Evolutionary conservation across 2,113 vertebrate genomes (phyloP), one percentile per base, ranked within the genome.

Genomic region (Brachirus orientalis): DNA sequence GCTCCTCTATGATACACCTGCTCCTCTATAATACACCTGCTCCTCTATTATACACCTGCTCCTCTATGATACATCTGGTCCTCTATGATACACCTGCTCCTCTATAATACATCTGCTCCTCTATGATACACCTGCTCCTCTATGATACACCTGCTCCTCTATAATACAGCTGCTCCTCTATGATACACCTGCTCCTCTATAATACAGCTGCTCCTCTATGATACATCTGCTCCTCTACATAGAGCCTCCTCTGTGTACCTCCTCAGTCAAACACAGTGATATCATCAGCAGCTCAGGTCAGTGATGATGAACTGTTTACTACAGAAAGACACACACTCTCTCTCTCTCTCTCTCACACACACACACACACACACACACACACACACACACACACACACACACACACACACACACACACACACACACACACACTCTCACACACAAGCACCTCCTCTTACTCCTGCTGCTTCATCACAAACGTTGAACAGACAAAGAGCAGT

Each of bases 401-500:
- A 28, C 22, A 28, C 22, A 28, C 22, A 28, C 22, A 28, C 43
- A 2, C 18, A 38, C 50, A 12, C 40, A 11, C 40, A 11, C 12
- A 13, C 12, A 43, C 43, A 44, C 43, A 44, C 43, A 44, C 40
- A n/a, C 59, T 46, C 47, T 19, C 19, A 43, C 11, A 13, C 11
- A 43, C 40, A 43, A 16, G n/a, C 57, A 11, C 57, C 14, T 58
- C 35, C 48, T 40, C 10, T 38, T 63, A 17, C 12, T 22, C 28
- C 72, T 62, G 56, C 63, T 65, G 45, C 73, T 63, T 63, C 67
- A 78, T 65, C 11, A 63, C 8, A 33, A 47, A n/a, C 58, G 48
- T 43, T 54, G 51, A 22, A 9, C 37, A 52, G 75, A 85, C 84
- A 86, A 86, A 86, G 84, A 83, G 69, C 69, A 28, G 59, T 64